phyloP scores from a whole-genome alignment of 2,888 invertebrate genomes.

The Microctonus aethiopoides region DNA sequence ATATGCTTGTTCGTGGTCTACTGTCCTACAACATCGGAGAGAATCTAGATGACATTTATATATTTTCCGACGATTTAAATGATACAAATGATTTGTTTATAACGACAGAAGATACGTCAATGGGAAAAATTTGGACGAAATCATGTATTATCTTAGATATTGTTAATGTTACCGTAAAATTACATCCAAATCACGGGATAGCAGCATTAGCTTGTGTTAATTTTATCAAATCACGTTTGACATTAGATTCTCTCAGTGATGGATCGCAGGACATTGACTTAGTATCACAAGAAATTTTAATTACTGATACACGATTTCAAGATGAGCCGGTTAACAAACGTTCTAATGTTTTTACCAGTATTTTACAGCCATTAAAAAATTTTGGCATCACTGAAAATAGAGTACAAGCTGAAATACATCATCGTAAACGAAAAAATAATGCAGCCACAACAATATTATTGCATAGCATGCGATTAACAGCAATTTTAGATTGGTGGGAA shows the following conservation, averaged over 20 bases:
- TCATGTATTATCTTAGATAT: constrained; percentile 86
- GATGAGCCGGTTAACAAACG: constrained; percentile 76
- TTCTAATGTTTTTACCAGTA: constrained; percentile 89
- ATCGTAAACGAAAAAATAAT: constrained; percentile 75
- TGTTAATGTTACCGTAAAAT: constrained; percentile 84
- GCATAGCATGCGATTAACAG: constrained; percentile 95
- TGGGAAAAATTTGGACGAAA: constrained; percentile 76
- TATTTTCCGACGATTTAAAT: constrained; percentile 54
- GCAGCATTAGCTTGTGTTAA: constrained; percentile 85
- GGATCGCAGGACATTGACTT: constrained; percentile 91
- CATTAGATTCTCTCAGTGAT: constrained; percentile 88
- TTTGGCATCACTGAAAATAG: constrained; percentile 68
- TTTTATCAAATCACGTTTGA: constrained; percentile 89
- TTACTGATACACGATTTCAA: constrained; percentile 80
- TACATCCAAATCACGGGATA: constrained; percentile 72
- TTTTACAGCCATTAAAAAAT: constrained; percentile 81
- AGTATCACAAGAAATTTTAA: constrained; percentile 89
- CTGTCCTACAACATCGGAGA: constrained; percentile 92
- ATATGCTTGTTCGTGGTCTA: constrained; percentile 87
- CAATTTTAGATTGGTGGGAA: constrained; percentile 94
- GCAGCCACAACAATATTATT: constrained; percentile 88
- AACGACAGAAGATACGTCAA: constrained; percentile 38
- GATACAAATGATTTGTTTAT: constrained; percentile 48
- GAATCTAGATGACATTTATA: constrained; percentile 75
- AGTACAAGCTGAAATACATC: constrained; percentile 82